Base-by-base conservation (phyloP, 1,140 invertebrate species). In the Macrocentrus cingulum region DNA sequence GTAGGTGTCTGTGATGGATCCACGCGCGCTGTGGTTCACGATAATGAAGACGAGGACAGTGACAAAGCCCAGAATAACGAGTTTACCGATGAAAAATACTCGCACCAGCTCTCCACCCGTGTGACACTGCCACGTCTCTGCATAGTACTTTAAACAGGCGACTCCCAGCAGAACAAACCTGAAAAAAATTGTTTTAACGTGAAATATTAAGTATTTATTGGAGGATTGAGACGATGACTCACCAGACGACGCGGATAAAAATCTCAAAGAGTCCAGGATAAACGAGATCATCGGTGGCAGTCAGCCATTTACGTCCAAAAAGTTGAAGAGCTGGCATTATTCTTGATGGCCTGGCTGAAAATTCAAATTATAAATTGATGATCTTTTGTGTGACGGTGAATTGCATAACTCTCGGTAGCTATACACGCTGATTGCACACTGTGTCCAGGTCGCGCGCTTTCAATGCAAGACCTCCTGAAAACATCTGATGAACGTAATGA, bases 241-340 rank as follows among this genome's bases (percentile, higher is more conserved):
- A 90, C 88, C 88, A 91, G 66, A 88, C 79, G 63, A 87, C 76
- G 64, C 88, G 79, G 66, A 89, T 84, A 45, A 87, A 82, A 56
- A 90, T 82, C 80, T 91, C 88, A 68, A 90, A 88, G 46, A 90
- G 80, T 66, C 87, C 87, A 2, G 88, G 88, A 71, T 89, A 89
- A n/a, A 91, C 88, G 53, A 90, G 83, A 71, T 91, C 88, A 75
- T 91, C 88, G 44, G 87, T 88, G 64, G 87, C 88, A 53, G 86
- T 85, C 63, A 90, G 82, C 88, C 88, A 91, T 82, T 89, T 89
- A 71, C 88, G 82, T 67, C 88, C 88, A 67, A 90, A 87, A 34
- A 90, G 80, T 72, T 86, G 85, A 68, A 90, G 80, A 63, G 88
- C 88, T 70, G 88, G 88, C 88, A 91, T 89, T 29, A 41, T 42